Evolutionary conservation across 2,113 vertebrate species (phyloP), one percentile per base, ranked within the genome.

Genomic region (Ciconia boyciana): DNA sequence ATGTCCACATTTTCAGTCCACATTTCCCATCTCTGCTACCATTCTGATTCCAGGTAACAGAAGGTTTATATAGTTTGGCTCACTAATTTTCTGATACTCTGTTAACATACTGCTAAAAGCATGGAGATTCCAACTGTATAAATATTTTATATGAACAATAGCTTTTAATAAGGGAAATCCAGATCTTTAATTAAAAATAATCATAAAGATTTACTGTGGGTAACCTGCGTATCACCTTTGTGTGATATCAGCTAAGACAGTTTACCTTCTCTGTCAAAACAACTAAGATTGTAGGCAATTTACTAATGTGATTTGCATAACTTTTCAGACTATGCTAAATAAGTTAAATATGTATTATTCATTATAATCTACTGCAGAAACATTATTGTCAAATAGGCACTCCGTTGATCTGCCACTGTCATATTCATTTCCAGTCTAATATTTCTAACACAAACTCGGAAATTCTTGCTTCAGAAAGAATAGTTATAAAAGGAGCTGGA

Each of bases 331-430:
- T 93, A 91, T 95, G 92, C 55, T 94, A 94, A 96, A 94, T 96
- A 89, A 94, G 79, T 94, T 93, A 96, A 92, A 61, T 77, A 98
- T 97, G 77, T 82, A 96, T 97, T 98, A 98, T 98, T 98, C 95
- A 96, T 97, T 22, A 94, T 95, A 90, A 91, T 94, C 82, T 87
- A n/a, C n/a, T 52, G 18, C 48, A 92, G 80, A 96, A 97, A 90
- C 20, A 34, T 80, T 97, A 65, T 90, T 87, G 68, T 97, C 95
- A 91, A 72, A 96, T 75, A 94, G 54, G 89, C 31, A 57, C 76
- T 93, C 74, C 94, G 90, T 90, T 93, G 93, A 96, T 97, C 81
- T 95, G 65, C 48, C 77, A 90, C 72, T 83, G 55, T 95, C 91
- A 96, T 76, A 78, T 75, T 80, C 62, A 57, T 78, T 96, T 91